Evolutionary conservation across 1,140 invertebrate species (phyloP), one percentile per base, ranked within the genome.

Genomic region (Bradysia coprophila): DNA sequence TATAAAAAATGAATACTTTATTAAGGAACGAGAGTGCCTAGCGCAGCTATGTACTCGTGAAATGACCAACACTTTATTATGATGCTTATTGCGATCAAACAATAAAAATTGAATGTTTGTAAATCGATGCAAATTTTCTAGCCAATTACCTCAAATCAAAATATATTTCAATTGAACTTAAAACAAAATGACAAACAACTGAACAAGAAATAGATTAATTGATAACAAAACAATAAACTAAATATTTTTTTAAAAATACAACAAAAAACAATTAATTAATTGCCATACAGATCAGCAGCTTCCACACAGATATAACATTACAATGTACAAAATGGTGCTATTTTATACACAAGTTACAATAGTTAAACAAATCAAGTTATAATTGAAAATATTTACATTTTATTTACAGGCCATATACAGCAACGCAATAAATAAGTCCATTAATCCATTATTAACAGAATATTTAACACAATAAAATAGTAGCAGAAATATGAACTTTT

Each of bases 311-410:
- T 10, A 38, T 19, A 38, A n/a, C 11, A 38, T 18, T 20, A 18
- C n/a, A 38, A 38, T 38, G 36, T 38, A 38, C 36, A 38, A 38
- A 38, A 18, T 38, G 36, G 36, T 38, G 36, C 36, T 38, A 38
- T 38, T 38, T 38, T 38, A 18, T 38, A 38, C 36, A 38, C 18
- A 20, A 28, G 24, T 28, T 28, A 28, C 6, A n/a, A n/a, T n/a
- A n/a, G n/a, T n/a, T n/a, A n/a, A n/a, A n/a, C n/a, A n/a, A n/a
- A n/a, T n/a, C n/a, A n/a, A n/a, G n/a, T n/a, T n/a, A n/a, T n/a
- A n/a, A n/a, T n/a, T n/a, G n/a, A n/a, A n/a, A n/a, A n/a, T n/a
- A 28, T 28, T 8, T 28, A 8, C 13, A 28, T 28, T 8, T 28
- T 28, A 28, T 28, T 28, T 28, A 28, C 24, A 28, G 24, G 24